Percentiles rank a stretch among this genome's conserved stretches.
phyloP scores from a whole-genome alignment of 64 coral and sea anemone genomes.

The Cladopsammia gracilis region DNA sequence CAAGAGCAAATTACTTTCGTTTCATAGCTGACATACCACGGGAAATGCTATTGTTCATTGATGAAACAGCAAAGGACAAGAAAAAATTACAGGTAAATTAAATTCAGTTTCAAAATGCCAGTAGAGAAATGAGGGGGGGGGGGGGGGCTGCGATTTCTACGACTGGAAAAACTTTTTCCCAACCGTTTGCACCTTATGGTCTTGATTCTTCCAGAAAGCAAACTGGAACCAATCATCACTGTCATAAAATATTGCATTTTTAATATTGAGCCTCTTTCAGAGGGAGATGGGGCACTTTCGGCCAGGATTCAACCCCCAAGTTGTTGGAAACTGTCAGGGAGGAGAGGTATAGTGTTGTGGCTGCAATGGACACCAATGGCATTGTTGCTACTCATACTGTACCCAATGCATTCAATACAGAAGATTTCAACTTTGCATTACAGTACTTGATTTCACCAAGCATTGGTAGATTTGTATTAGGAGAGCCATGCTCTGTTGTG shows the following conservation, averaged over 20 bases:
- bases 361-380: too few species aligned
- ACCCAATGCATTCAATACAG: conserved; percentile 14
- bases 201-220: too few species aligned
- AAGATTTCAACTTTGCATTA: conserved; percentile 52
- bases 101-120: neutral
- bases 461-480: conserved; percentile 38
- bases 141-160: conserved; percentile 29
- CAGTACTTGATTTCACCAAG: conserved; percentile 14
- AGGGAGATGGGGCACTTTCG: too few species aligned
- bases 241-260: too few species aligned
- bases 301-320: too few species aligned
- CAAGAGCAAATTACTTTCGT: conserved; percentile 30
- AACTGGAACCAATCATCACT: too few species aligned
- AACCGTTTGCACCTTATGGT: too few species aligned
- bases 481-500: conserved; percentile 52
- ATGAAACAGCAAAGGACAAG: conserved; percentile 54
- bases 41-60: conserved; percentile 58
- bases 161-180: conserved; percentile 32
- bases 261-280: too few species aligned
- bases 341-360: too few species aligned
- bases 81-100: conserved; percentile 15
- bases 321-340: too few species aligned
- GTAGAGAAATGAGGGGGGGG: conserved; percentile 23
- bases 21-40: conserved; percentile 17
- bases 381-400: too few species aligned